Conservation (phyloP, 2,113 vertebrate genomes). For the Rhinolophus ferrumequinum region DNA sequence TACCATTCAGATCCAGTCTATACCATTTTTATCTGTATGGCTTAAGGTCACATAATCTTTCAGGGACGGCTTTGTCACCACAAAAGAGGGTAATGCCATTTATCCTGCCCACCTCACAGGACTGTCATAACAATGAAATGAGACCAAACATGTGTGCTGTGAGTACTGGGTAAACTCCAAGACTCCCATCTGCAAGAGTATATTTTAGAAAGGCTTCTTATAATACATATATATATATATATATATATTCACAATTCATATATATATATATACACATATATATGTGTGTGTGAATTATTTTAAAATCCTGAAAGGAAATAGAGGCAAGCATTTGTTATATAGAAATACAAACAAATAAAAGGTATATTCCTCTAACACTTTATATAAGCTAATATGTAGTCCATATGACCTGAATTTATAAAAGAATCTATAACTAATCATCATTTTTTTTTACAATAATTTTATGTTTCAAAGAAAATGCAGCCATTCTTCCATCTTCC, state of each 20-base stretch:
- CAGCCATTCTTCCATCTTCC: neutral
- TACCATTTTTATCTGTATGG: neutral
- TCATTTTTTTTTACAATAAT: neutral
- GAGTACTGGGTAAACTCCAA: neutral
- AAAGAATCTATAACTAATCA: neutral
- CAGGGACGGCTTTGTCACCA: neutral
- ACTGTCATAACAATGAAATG: neutral
- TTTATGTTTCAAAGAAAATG: neutral
- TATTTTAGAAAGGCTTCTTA: neutral
- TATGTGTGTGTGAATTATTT: neutral
- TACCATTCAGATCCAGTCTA: neutral
- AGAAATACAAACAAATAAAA: slow-evolving; percentile 29
- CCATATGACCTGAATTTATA: neutral
- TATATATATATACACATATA: too few relatives aligned
- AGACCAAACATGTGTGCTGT: neutral
- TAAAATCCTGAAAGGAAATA: neutral
- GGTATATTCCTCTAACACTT: neutral
- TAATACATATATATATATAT: too few relatives aligned
- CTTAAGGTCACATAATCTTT: neutral
- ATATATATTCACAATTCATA: too few relatives aligned
- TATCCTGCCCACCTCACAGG: neutral
- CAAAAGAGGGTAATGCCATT: neutral
- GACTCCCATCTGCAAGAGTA: neutral
- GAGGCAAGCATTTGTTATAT: neutral
- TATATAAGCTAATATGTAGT: neutral